Conservation (phyloP, 2,888 invertebrate genomes). For the Chrysina gloriosa region DNA sequence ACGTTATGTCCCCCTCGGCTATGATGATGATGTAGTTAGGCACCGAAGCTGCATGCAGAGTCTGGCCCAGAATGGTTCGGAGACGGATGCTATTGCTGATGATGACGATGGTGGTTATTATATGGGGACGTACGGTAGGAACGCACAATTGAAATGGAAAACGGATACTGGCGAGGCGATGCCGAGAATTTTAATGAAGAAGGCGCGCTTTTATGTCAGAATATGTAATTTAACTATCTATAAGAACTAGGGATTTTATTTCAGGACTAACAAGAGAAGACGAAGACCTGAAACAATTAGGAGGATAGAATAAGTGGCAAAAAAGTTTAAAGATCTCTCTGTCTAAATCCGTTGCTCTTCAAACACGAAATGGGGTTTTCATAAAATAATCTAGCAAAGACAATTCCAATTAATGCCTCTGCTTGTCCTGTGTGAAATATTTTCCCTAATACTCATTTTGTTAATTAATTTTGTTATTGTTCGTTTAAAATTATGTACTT, state of each 20-base stretch:
- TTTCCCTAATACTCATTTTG: too few species aligned
- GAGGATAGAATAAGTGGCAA: too few species aligned
- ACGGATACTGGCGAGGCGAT: conserved; percentile 10
- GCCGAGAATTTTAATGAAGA: conserved; percentile 27
- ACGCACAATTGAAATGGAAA: conserved; percentile 26
- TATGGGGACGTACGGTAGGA: neutral
- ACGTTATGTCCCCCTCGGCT: conserved; percentile 36
- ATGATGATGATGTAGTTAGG: conserved; percentile 28
- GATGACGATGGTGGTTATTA: conserved; percentile 19
- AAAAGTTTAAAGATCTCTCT: too few species aligned
- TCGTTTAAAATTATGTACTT: too few species aligned
- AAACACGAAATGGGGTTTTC: too few species aligned
- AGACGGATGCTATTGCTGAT: conserved; percentile 8
- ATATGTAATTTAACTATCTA: conserved; percentile 1
- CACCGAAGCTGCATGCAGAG: conserved; percentile 11
- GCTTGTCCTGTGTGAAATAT: too few species aligned
- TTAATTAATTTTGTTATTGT: too few species aligned
- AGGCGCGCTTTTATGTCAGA: neutral
- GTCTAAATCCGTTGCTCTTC: too few species aligned
- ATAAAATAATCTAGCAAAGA: too few species aligned
- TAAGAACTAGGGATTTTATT: neutral
- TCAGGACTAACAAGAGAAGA: too few species aligned
- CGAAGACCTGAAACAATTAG: too few species aligned
- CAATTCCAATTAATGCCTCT: too few species aligned
- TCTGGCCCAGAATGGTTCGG: neutral